Conservation (phyloP, 1,140 invertebrate species). For the Pararge aegeria region DNA sequence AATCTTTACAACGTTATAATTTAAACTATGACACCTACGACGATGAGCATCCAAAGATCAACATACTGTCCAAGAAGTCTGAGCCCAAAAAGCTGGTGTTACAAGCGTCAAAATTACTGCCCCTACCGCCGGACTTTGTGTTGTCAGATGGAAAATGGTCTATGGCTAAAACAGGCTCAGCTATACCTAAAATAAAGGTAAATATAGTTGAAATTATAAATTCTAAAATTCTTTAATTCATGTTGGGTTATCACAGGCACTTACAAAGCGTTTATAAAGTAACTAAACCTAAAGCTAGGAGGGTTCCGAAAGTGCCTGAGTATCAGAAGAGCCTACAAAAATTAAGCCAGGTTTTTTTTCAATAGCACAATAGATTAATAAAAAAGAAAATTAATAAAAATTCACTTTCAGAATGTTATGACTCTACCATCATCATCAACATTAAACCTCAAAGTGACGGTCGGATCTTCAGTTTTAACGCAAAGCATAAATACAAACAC, state of each 20-base stretch:
- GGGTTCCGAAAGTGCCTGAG: too few species aligned
- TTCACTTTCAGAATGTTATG: slow-evolving; percentile 32
- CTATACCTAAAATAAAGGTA: slow-evolving; percentile 32
- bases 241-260: too few species aligned
- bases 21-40: slow-evolving; percentile 40
- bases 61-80: not conserved
- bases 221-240: too few species aligned
- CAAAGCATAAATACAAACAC: slow-evolving; percentile 41
- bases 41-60: slow-evolving; percentile 8
- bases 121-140: slow-evolving; percentile 49
- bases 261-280: too few species aligned
- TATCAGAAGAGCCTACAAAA: too few species aligned
- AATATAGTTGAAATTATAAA: too few species aligned
- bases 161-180: not conserved
- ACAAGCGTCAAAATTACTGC: slow-evolving; percentile 58
- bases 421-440: slow-evolving; percentile 35
- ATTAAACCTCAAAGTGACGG: slow-evolving; percentile 47
- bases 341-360: too few species aligned
- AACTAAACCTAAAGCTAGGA: not conserved
- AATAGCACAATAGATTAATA: too few species aligned
- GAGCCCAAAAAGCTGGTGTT: slow-evolving; percentile 45
- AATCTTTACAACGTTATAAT: slow-evolving; percentile 30
- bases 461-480: slow-evolving; percentile 45
- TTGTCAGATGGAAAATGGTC: slow-evolving; percentile 19
- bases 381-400: not conserved